These are phyloP conservation scores for Parnassius apollo DNA, from an alignment of 2,888 invertebrate genomes.

Conservation along the genomic window DNA sequence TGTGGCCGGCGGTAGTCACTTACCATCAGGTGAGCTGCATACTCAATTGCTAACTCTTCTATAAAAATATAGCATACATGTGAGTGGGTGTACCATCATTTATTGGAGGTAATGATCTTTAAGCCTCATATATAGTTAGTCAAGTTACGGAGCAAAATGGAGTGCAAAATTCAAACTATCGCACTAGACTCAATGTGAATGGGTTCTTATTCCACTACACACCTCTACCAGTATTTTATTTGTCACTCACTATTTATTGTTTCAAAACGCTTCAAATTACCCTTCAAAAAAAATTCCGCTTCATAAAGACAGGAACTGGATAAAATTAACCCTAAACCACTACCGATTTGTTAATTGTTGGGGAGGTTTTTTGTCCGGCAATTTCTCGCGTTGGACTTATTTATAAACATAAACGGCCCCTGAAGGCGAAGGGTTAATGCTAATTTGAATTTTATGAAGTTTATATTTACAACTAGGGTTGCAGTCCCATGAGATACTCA, in stretches of 20 bases:
- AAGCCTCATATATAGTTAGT: too few relatives aligned
- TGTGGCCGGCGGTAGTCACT: too few relatives aligned
- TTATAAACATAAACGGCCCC: slow-evolving; percentile 76
- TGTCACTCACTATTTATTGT: slow-evolving; percentile 69
- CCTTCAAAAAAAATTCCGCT: slow-evolving; percentile 46
- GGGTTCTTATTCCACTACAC: slow-evolving; percentile 23
- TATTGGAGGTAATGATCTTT: too few relatives aligned
- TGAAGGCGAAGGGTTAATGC: slow-evolving; percentile 66
- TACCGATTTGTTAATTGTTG: slow-evolving; percentile 77
- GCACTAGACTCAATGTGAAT: slow-evolving; percentile 6
- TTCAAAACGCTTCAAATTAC: slow-evolving; percentile 62
- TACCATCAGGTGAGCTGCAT: too few relatives aligned
- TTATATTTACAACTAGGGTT: slow-evolving; percentile 64
- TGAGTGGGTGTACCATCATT: too few relatives aligned
- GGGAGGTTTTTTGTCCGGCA: slow-evolving; percentile 58
- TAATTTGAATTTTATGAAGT: slow-evolving; percentile 78
- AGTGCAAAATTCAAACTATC: not conserved
- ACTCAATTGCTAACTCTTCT: too few relatives aligned
- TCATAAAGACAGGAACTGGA: slow-evolving; percentile 56
- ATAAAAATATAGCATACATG: too few relatives aligned
- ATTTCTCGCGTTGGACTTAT: slow-evolving; percentile 60
- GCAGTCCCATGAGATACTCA: slow-evolving; percentile 46
- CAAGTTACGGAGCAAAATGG: not conserved
- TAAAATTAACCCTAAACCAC: slow-evolving; percentile 74
- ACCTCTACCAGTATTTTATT: slow-evolving; percentile 35